Evolutionary conservation across 2,888 invertebrate genomes (phyloP).

Genomic region (Euclidia mi): DNA sequence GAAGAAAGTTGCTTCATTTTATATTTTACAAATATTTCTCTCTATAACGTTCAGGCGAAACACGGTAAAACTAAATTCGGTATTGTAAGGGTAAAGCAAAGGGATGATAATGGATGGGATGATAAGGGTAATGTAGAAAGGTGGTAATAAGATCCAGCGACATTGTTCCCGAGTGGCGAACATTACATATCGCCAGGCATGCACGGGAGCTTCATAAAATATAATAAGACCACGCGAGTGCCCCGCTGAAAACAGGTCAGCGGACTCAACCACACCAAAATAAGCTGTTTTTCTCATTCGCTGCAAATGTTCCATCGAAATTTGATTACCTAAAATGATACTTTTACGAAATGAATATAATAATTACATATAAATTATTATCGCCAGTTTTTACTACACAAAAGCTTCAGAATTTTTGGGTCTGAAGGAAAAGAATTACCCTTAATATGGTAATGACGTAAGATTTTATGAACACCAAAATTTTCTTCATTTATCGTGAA

Average conservation of each 20-base stretch:
- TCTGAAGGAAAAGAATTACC: background rate
- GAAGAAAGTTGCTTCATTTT: too few relatives aligned
- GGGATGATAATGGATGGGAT: background rate
- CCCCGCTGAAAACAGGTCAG: constrained; percentile 75
- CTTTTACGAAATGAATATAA: constrained; percentile 11
- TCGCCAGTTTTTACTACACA: constrained; percentile 39
- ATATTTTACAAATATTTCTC: too few relatives aligned
- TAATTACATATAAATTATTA: too few relatives aligned
- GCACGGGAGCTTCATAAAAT: constrained; percentile 83
- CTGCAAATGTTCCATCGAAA: constrained; percentile 13
- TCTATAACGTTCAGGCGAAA: too few relatives aligned
- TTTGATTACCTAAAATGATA: constrained; percentile 26
- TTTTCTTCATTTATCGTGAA: constrained; percentile 35
- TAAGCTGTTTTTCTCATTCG: constrained; percentile 36
- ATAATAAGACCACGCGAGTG: constrained; percentile 81
- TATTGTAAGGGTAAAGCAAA: background rate
- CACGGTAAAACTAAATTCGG: background rate
- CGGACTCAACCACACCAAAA: constrained; percentile 45
- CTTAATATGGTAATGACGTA: constrained; percentile 36
- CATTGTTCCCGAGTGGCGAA: constrained; percentile 73
- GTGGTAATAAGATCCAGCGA: constrained; percentile 78
- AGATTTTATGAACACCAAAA: constrained; percentile 39
- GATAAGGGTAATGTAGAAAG: constrained; percentile 66
- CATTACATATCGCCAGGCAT: constrained; percentile 76
- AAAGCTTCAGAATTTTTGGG: constrained; percentile 7